These are phyloP conservation scores for Plutella xylostella DNA, from an alignment of 2,888 invertebrate genomes.

Conservation along the genomic window DNA sequence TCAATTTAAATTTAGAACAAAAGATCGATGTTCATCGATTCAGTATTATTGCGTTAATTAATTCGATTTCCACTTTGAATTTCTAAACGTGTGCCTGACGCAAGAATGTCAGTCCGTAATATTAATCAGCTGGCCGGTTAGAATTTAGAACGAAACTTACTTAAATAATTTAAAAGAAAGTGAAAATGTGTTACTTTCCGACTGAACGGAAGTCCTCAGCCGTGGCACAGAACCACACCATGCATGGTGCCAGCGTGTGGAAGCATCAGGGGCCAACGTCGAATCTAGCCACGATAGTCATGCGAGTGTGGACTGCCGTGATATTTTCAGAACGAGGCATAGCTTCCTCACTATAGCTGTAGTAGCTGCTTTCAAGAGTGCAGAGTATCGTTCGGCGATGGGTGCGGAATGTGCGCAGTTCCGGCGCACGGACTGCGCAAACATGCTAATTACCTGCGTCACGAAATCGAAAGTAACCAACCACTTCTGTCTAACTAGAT, in stretches of 20 bases:
- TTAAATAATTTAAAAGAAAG: conserved; percentile 59
- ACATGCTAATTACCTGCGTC: conserved; percentile 62
- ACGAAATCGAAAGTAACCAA: conserved; percentile 61
- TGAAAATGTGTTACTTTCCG: conserved; percentile 46
- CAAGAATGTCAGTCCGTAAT: conserved; percentile 32
- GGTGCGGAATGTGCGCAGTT: conserved; percentile 25
- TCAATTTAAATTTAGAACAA: neutral
- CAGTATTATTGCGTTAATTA: conserved; percentile 1
- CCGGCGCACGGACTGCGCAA: conserved; percentile 56
- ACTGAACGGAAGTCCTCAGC: neutral
- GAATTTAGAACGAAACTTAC: conserved; percentile 39
- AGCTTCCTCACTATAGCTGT: neutral
- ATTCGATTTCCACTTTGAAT: conserved; percentile 10
- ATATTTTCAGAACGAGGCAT: neutral
- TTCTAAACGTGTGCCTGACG: conserved; percentile 23
- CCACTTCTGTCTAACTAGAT: neutral
- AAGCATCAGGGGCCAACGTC: neutral
- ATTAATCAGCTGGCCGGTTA: conserved; percentile 31
- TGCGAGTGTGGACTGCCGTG: neutral
- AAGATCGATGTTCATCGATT: neutral
- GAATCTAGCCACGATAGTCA: too few species aligned
- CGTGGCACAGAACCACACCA: neutral
- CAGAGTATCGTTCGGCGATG: conserved; percentile 16
- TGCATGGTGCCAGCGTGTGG: neutral
- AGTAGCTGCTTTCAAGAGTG: neutral